Conservation (phyloP, 2,888 invertebrate species). For the Apodemia hepburni region DNA sequence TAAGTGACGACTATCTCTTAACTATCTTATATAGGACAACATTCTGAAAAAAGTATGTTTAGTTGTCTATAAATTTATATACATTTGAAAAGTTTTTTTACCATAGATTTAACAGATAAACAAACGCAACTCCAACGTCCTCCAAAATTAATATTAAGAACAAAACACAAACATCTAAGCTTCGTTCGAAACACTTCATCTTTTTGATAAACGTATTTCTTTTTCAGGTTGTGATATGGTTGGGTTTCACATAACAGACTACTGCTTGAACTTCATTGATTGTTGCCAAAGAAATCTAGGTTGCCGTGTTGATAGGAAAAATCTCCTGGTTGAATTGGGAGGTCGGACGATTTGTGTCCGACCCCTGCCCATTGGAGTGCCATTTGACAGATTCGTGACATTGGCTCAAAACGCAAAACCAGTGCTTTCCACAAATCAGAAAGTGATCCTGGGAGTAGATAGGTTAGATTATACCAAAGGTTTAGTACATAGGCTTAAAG, state of each 20-base stretch:
- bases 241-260: slow-evolving; percentile 94
- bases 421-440: slow-evolving; percentile 86
- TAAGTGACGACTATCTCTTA: too few species aligned
- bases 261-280: slow-evolving; percentile 94
- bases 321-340: slow-evolving; percentile 92
- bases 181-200: neutral
- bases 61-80: too few species aligned
- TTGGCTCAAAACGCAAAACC: slow-evolving; percentile 86
- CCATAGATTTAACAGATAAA: too few species aligned
- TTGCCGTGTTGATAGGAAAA: slow-evolving; percentile 93
- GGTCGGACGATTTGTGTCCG: slow-evolving; percentile 91
- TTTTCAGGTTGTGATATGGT: slow-evolving; percentile 92
- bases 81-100: too few species aligned
- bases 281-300: slow-evolving; percentile 93
- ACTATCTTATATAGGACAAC: too few species aligned
- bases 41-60: too few species aligned
- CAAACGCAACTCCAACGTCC: too few species aligned
- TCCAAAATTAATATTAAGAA: neutral
- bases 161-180: neutral
- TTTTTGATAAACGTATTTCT: neutral
- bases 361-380: slow-evolving; percentile 93
- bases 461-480: slow-evolving; percentile 95
- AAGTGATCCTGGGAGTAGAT: slow-evolving; percentile 93
- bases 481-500: slow-evolving; percentile 88
- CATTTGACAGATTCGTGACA: slow-evolving; percentile 91